Evolutionary conservation across 2,797 vertebrate species (phyloP).

Genomic region (Melanotaenia maccullochi): DNA sequence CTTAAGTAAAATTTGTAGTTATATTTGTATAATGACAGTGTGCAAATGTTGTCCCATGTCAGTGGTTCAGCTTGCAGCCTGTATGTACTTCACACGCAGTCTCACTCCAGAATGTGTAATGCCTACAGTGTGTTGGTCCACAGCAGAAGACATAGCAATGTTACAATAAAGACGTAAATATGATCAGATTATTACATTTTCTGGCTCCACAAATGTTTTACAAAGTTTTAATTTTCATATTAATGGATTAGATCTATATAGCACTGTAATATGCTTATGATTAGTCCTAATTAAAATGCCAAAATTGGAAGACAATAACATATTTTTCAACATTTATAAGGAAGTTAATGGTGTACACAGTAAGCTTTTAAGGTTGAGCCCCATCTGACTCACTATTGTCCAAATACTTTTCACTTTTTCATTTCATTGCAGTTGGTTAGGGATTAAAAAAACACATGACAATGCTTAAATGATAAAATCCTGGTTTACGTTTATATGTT

Average conservation of each 20-base stretch:
- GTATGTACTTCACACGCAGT: conserved; percentile 40
- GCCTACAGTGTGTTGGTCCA: neutral
- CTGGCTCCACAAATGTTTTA: neutral
- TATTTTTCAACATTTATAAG: neutral
- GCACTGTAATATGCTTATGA: neutral
- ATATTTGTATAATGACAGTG: conserved; percentile 38
- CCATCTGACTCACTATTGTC: neutral
- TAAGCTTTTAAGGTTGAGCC: neutral
- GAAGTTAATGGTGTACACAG: neutral
- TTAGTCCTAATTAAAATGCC: neutral
- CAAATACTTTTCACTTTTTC: neutral
- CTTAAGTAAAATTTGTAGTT: conserved; percentile 4
- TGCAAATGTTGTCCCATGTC: conserved; percentile 51
- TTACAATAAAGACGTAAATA: neutral
- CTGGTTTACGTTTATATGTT: neutral
- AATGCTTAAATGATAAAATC: neutral
- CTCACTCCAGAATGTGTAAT: neutral
- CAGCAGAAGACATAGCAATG: neutral
- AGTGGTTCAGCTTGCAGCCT: conserved; percentile 55
- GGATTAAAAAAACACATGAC: neutral
- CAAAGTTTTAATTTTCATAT: neutral
- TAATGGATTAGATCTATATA: too few relatives aligned
- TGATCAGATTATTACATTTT: neutral
- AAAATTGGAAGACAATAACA: neutral
- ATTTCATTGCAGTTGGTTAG: neutral